These are phyloP conservation scores for Plecturocebus donacophilus DNA, from an alignment of 2,113 vertebrate genomes.

Conservation along the genomic window DNA sequence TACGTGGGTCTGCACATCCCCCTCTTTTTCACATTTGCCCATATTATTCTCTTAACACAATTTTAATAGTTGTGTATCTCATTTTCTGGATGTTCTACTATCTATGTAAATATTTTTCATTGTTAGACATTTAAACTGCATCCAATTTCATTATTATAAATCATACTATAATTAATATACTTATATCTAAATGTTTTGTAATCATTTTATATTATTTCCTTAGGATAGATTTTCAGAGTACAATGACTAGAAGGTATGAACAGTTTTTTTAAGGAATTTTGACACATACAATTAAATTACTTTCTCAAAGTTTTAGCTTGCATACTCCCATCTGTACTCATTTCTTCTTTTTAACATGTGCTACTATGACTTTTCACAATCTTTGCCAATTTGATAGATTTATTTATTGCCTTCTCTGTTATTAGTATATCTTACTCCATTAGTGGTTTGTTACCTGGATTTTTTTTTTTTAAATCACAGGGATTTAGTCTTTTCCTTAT, in stretches of 20 bases:
- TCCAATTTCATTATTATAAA: constrained; percentile 22
- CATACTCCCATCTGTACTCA: background rate
- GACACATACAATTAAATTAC: background rate
- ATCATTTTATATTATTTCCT: background rate
- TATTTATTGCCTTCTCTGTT: background rate
- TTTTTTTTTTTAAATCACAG: background rate
- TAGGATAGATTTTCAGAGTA: background rate
- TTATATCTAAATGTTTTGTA: background rate
- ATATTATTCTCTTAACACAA: background rate
- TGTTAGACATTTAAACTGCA: constrained; percentile 15
- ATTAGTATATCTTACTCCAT: background rate
- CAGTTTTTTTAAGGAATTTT: background rate
- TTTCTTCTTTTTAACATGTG: background rate
- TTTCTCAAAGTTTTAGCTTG: background rate
- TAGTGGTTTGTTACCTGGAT: background rate
- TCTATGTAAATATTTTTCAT: background rate
- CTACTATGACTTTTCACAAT: constrained; percentile 2
- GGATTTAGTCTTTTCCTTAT: constrained; percentile 17
- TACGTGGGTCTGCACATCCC: background rate
- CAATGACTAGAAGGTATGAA: background rate
- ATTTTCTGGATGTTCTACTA: background rate
- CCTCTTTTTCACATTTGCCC: background rate
- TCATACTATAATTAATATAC: background rate
- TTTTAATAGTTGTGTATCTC: constrained; percentile 2
- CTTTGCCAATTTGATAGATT: background rate